Evolutionary conservation across 1,140 invertebrate species (phyloP).

Genomic region (Brachionus asplanchnoidis): DNA sequence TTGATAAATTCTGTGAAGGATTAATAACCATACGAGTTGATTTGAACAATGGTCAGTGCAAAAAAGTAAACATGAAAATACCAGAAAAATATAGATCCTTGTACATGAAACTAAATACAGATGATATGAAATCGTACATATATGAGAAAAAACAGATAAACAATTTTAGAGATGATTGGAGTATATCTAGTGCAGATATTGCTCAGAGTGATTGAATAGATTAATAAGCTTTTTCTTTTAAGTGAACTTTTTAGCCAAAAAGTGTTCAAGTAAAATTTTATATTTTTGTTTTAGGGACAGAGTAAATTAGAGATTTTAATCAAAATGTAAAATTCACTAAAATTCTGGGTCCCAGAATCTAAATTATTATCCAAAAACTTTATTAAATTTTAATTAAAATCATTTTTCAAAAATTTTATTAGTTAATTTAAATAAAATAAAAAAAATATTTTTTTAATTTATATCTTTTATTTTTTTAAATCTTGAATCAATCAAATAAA

Average conservation of each 20-base stretch:
- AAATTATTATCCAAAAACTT: not conserved
- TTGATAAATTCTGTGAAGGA: not conserved
- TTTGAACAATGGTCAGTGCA: not conserved
- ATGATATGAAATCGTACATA: conserved; percentile 6
- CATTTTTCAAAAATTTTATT: no score
- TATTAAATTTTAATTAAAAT: no score
- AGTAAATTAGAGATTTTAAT: not conserved
- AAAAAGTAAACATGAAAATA: not conserved
- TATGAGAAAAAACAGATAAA: not conserved
- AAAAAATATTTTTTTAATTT: no score
- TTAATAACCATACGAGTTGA: not conserved
- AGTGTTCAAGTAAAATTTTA: not conserved
- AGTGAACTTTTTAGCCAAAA: not conserved
- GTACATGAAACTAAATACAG: not conserved
- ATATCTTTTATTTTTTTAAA: no score
- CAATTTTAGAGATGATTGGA: not conserved
- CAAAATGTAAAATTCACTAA: not conserved
- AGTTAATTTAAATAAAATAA: no score
- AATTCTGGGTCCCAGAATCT: not conserved
- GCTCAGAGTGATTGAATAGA: not conserved
- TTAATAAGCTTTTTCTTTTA: not conserved
- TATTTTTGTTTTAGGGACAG: not conserved
- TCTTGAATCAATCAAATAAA: no score
- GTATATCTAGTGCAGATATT: conserved; percentile 6
- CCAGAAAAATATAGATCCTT: not conserved